Evolutionary conservation across 2,113 vertebrate genomes (phyloP).

Genomic region (Pionites leucogaster): DNA sequence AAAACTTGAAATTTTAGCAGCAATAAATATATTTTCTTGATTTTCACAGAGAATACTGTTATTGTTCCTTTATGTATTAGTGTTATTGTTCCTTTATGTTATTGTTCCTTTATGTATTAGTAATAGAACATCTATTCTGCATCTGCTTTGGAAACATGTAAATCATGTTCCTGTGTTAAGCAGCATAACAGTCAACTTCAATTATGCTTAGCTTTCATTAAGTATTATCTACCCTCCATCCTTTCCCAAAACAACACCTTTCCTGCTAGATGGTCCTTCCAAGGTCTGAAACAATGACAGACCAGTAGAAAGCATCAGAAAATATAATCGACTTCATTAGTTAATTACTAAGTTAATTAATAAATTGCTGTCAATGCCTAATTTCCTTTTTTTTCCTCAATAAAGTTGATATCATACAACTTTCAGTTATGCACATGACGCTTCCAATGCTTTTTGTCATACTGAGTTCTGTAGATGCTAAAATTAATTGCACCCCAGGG

Average conservation of each 20-base stretch:
- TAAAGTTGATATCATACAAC: conserved; percentile 51
- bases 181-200: neutral
- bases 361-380: conserved; percentile 60
- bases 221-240: neutral
- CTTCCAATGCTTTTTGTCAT: neutral
- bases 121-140: neutral
- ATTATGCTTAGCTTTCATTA: neutral
- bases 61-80: neutral
- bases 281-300: neutral
- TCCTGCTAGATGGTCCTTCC: neutral
- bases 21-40: neutral
- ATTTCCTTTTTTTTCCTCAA: conserved; percentile 24
- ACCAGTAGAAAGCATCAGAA: conserved; percentile 26
- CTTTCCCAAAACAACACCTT: neutral
- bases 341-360: conserved; percentile 66
- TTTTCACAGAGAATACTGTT: neutral
- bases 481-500: conserved; percentile 67
- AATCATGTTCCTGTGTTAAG: neutral
- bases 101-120: neutral
- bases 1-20: neutral
- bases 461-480: conserved; percentile 59
- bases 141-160: neutral
- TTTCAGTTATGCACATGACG: conserved; percentile 46
- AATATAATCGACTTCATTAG: conserved; percentile 48
- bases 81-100: neutral